Conservation (phyloP, 2,888 invertebrate species). For the Brenthis ino region DNA sequence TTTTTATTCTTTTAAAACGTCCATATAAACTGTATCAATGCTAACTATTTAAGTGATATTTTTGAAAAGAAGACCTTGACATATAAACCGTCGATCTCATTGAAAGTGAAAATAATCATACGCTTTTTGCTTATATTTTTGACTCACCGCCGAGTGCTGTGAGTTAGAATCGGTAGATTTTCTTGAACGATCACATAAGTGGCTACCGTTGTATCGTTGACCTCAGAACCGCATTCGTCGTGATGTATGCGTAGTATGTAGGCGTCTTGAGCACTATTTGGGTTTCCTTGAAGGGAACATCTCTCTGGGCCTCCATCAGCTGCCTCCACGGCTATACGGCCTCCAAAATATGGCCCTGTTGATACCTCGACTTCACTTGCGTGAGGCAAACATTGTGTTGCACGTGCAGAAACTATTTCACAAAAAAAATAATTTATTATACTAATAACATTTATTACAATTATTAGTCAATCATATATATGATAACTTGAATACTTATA, state of each 20-base stretch:
- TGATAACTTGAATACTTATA: too few relatives aligned
- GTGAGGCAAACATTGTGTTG: conserved; percentile 90
- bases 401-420: conserved; percentile 87
- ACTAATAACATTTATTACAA: not conserved
- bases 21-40: conserved; percentile 5
- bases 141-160: conserved; percentile 86
- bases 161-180: conserved; percentile 90
- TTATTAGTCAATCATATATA: not conserved
- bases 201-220: conserved; percentile 90
- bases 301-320: conserved; percentile 86
- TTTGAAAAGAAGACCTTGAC: conserved; percentile 30
- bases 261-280: conserved; percentile 86
- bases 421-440: not conserved
- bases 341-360: conserved; percentile 91
- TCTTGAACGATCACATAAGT: conserved; percentile 93
- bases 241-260: conserved; percentile 90
- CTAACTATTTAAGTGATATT: conserved; percentile 9
- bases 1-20: conserved; percentile 5
- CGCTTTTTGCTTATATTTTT: conserved; percentile 24
- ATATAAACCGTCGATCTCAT: conserved; percentile 30
- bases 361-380: conserved; percentile 92
- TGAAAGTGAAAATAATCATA: conserved; percentile 34
- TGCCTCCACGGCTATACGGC: conserved; percentile 89
- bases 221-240: conserved; percentile 87
- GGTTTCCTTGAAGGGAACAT: conserved; percentile 89